These are phyloP conservation scores for Apodemus agrarius DNA, from an alignment of 2,797 vertebrate genomes.

Conservation along the genomic window DNA sequence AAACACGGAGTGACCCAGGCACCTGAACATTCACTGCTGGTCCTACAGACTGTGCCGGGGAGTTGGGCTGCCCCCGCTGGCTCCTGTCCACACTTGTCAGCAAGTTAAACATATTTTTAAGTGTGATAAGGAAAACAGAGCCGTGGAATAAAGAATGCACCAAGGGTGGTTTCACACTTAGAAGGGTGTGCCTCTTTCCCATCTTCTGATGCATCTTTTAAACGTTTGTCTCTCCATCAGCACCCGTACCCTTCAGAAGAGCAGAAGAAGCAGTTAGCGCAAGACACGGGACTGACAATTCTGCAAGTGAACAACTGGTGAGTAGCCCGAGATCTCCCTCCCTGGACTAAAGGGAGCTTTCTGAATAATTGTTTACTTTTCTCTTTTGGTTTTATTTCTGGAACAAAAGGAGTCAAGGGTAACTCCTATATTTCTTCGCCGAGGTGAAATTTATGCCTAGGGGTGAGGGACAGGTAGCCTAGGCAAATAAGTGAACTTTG, in stretches of 20 bases:
- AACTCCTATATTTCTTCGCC: slow-evolving; percentile 79
- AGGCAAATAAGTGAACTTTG: slow-evolving; percentile 70
- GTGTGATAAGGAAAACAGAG: slow-evolving; percentile 74
- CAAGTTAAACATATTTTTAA: slow-evolving; percentile 9
- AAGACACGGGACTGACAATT: slow-evolving; percentile 99
- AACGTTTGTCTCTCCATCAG: slow-evolving; percentile 90
- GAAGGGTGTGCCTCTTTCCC: slow-evolving; percentile 82
- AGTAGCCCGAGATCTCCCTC: slow-evolving; percentile 90
- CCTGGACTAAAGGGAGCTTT: slow-evolving; percentile 83
- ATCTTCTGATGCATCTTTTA: slow-evolving; percentile 88
- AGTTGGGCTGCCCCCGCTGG: not conserved
- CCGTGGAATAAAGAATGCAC: slow-evolving; percentile 74
- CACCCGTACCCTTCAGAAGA: slow-evolving; percentile 99
- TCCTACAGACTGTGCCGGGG: not conserved
- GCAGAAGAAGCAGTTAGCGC: slow-evolving; percentile 99
- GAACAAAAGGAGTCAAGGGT: slow-evolving; percentile 78
- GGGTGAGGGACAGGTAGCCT: slow-evolving; percentile 73
- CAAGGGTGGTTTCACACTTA: slow-evolving; percentile 84
- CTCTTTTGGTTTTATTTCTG: slow-evolving; percentile 82
- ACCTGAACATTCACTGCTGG: not conserved
- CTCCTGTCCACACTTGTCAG: not conserved
- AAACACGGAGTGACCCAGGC: not conserved
- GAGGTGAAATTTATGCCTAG: slow-evolving; percentile 76
- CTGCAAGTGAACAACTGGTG: slow-evolving; percentile 99
- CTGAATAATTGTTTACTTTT: slow-evolving; percentile 83